phyloP scores from a whole-genome alignment of 2,888 invertebrate genomes.

The Rhingia rostrata region DNA sequence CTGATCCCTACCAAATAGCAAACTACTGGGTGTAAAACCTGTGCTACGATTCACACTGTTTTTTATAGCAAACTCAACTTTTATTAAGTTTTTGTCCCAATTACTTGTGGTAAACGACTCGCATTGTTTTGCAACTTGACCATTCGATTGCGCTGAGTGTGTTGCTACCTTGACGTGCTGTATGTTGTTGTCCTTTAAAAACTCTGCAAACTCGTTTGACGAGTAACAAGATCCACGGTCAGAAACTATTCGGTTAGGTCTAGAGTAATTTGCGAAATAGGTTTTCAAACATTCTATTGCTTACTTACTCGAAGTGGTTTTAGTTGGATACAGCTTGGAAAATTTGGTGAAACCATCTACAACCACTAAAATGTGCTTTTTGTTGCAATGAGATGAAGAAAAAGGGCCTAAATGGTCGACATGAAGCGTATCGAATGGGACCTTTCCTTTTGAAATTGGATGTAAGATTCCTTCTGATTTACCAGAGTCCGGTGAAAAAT shows the following conservation, averaged over 20 bases:
- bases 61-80: conserved; percentile 76
- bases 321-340: conserved; percentile 61
- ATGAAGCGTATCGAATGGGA: conserved; percentile 81
- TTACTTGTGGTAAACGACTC: conserved; percentile 3
- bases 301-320: conserved; percentile 2
- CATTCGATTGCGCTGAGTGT: conserved; percentile 46
- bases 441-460: conserved; percentile 79
- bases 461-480: conserved; percentile 78
- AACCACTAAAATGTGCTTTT: conserved; percentile 44
- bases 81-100: conserved; percentile 50
- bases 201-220: conserved; percentile 77
- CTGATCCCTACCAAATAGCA: conserved; percentile 43
- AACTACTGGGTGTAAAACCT: conserved; percentile 22
- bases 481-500: conserved; percentile 77
- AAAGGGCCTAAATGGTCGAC: conserved; percentile 23
- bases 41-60: conserved; percentile 76
- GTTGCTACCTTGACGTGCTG: conserved; percentile 38
- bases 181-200: conserved; percentile 37
- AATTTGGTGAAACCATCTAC: conserved; percentile 81
- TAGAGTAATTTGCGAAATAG: conserved; percentile 55
- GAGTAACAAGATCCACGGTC: conserved; percentile 79
- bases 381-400: background rate
- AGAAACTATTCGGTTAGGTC: conserved; percentile 78
- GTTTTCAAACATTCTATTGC: conserved; percentile 28
- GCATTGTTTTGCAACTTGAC: conserved; percentile 47